Evolutionary conservation across 2,888 invertebrate genomes (phyloP), one percentile per base, ranked within the genome.

Genomic region (Autographa pulchrina): DNA sequence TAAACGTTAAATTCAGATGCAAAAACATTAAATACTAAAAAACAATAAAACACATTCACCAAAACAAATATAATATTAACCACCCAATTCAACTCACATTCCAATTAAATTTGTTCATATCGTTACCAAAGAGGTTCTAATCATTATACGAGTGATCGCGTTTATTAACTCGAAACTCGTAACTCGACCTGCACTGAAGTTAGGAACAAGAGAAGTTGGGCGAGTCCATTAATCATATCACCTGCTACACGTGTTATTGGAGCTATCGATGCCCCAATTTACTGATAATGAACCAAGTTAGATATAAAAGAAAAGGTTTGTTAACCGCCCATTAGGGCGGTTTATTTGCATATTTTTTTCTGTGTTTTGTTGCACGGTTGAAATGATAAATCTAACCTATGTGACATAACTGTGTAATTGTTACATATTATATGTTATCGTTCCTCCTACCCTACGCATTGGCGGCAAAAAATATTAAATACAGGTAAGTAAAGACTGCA

Each of bases 221-320:
- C 11, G 20, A 54, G 48, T 48, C n/a, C 48, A 54, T 54, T 54
- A 54, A 54, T 54, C 54, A 54, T 18, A 20, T 54, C 20, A 54
- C 54, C 54, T 20, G 20, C 54, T 54, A 54, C 20, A 18, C 20
- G 54, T 54, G 18, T 20, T 54, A 54, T 54, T 54, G 54, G 20
- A 54, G 54, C 20, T 54, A 18, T 20, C 54, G 54, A 54, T 20
- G 20, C 9, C 20, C 54, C 20, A 54, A 54, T 54, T 54, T 54
- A 48, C 48, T 48, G 48, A 48, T 48, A 48, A 48, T 48, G 48
- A 48, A 48, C n/a, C 48, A 48, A n/a, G 48, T n/a, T 48, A 7
- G 5, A 7, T 16, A 43, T 14, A 48, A 48, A 48, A 48, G n/a
- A 48, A 48, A 48, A 48, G n/a, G 6, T 14, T 16, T 16, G 43